Base-by-base conservation (phyloP, 2,113 vertebrate genomes). In the Cheirogaleus medius region DNA sequence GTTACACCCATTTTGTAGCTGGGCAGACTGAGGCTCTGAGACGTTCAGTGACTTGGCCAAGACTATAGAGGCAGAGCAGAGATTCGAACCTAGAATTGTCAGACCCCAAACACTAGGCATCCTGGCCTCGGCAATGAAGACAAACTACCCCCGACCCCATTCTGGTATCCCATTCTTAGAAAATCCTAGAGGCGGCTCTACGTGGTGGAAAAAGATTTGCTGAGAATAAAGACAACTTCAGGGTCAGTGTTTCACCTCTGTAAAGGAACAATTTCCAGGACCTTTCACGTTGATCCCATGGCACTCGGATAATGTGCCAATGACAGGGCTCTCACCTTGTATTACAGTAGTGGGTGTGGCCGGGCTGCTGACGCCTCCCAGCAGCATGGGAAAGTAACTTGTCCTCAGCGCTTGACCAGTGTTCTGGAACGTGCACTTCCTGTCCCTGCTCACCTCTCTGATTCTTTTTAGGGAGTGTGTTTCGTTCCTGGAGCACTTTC, bases 231-330 rank as follows among this genome's bases (percentile, higher is more conserved):
- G 60, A 39, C 23, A 44, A 47, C 2, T 25, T 60, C 66, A 8
- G 17, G 13, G n/a, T 29, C 39, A 7, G 3, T 1, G 63, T 64
- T 44, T 27, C 6, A 27, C 27, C 32, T 80, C 81, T 37, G 1
- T 15, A 11, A 66, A 66, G 82, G 74, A 58, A 63, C 9, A 15
- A 9, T 29, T 66, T 76, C 68, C 27, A 34, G 66, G 52, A 27
- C 21, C 15, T 44, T 74, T 13, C 52, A 1, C n/a, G 37, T 29
- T 11, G 56, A n/a, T 10, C 23, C 29, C 17, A 13, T 20, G 29
- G 10, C 44, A 8, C 14, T 0, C 10, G 37, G 87, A 44, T 1
- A 37, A 34, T 1, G 52, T 20, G 23, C 69, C 25, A 2, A 0
- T 52, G 83, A 60, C 9, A 39, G 11, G 10, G 27, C 12, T 39